Percentiles rank a stretch among this genome's conserved stretches.
These are phyloP conservation scores for Etheostoma perlongum DNA, from an alignment of 2,797 vertebrate species.

Conservation along the genomic window DNA sequence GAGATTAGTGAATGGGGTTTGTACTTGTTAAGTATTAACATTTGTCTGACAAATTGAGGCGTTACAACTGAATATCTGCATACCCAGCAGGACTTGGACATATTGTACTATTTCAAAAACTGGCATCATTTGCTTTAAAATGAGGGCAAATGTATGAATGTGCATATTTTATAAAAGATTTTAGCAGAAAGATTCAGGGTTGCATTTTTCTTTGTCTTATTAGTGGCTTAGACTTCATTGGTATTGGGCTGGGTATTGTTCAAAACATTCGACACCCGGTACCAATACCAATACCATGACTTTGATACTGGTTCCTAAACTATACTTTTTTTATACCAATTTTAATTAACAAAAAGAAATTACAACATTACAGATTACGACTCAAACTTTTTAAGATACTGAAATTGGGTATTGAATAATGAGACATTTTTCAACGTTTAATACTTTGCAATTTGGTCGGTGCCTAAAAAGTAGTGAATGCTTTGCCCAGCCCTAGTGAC, in stretches of 20 bases:
- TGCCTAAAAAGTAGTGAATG: too few species aligned
- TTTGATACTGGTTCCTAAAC: too few species aligned
- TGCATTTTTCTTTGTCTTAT: constrained; percentile 8
- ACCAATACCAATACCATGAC: too few species aligned
- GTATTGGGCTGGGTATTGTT: background rate
- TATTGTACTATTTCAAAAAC: constrained; percentile 13
- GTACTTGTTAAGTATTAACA: background rate
- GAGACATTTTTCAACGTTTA: too few species aligned
- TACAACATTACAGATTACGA: too few species aligned
- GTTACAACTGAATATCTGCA: background rate
- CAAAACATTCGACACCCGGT: too few species aligned
- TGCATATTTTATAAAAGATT: constrained; percentile 32
- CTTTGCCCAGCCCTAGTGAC: too few species aligned
- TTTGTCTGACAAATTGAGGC: background rate
- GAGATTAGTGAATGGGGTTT: background rate
- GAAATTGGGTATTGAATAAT: too few species aligned
- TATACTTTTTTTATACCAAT: too few species aligned
- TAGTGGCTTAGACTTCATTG: background rate
- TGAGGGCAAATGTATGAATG: background rate
- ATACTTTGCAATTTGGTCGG: too few species aligned
- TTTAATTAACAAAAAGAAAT: too few species aligned
- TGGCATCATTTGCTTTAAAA: constrained; percentile 20
- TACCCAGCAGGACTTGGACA: constrained; percentile 7
- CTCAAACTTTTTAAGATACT: too few species aligned
- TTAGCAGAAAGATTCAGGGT: constrained; percentile 13